Conservation (phyloP, 2,113 vertebrate species). For the Aleadryas rufinucha region DNA sequence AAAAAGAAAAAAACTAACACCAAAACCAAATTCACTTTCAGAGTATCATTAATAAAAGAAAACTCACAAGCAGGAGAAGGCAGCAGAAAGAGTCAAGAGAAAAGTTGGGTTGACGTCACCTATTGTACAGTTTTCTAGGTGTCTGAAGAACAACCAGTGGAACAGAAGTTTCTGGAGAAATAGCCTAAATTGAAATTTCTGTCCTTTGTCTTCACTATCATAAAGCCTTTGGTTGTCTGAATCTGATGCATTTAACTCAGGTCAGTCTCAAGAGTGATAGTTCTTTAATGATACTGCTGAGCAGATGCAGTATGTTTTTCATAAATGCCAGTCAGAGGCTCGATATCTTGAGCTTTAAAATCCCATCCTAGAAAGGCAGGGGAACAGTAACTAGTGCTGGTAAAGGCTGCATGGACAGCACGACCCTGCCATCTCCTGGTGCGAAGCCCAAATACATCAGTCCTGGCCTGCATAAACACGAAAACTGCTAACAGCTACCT, state of each 20-base stretch:
- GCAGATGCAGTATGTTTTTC: not conserved
- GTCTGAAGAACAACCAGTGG: not conserved
- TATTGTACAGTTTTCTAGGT: not conserved
- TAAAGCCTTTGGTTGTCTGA: not conserved
- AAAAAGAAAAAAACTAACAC: not conserved
- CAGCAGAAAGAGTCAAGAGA: not conserved
- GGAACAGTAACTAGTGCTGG: rapidly evolving
- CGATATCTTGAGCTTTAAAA: not conserved
- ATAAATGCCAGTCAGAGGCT: not conserved
- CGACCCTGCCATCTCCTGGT: constrained; percentile 62
- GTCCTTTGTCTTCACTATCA: not conserved
- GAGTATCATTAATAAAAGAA: not conserved
- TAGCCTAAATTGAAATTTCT: not conserved
- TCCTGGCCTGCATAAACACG: rapidly evolving
- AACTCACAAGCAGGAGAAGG: not conserved
- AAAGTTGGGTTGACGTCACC: not conserved
- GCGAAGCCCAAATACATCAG: not conserved
- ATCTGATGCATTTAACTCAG: not conserved
- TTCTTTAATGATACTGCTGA: not conserved
- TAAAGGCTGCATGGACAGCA: not conserved
- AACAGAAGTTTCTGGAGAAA: not conserved
- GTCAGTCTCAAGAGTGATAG: not conserved
- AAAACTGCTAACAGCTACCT: not conserved
- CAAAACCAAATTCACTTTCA: not conserved
- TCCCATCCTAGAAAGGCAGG: not conserved